Conservation (phyloP, 1,140 invertebrate genomes). For the Ostrea denselamellosa region DNA sequence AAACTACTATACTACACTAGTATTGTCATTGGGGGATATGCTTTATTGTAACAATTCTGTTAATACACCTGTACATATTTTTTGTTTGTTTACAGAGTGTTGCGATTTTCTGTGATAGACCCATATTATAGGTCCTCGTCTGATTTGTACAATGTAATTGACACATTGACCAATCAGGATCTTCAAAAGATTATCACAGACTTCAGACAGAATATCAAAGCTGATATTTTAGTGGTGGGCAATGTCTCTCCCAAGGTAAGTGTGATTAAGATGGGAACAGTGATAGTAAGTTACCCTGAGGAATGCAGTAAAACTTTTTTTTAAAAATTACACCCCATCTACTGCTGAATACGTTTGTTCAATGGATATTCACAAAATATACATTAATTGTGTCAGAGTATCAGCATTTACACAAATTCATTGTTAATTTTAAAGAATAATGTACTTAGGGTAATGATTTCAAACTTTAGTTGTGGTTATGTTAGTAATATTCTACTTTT, state of each 20-base stretch:
- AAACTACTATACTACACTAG: too few species aligned
- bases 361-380: too few species aligned
- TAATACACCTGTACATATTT: not conserved
- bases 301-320: too few species aligned
- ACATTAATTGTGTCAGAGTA: too few species aligned
- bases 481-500: too few species aligned
- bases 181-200: slow-evolving; percentile 55
- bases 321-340: too few species aligned
- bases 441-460: too few species aligned
- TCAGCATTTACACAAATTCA: too few species aligned
- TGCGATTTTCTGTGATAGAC: slow-evolving; percentile 60
- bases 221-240: slow-evolving; percentile 60
- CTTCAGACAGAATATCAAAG: slow-evolving; percentile 52
- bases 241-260: slow-evolving; percentile 61
- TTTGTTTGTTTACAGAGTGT: slow-evolving; percentile 53
- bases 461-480: too few species aligned
- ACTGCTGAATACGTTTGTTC: too few species aligned
- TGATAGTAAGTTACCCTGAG: not conserved
- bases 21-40: too few species aligned
- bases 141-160: slow-evolving; percentile 51
- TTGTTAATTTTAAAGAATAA: too few species aligned
- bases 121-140: slow-evolving; percentile 51
- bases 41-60: not conserved
- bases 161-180: slow-evolving; percentile 51
- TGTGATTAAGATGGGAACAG: not conserved